Evolutionary conservation across 2,888 invertebrate genomes (phyloP), one percentile per base, ranked within the genome.

Genomic region (Diplolepis rosae): DNA sequence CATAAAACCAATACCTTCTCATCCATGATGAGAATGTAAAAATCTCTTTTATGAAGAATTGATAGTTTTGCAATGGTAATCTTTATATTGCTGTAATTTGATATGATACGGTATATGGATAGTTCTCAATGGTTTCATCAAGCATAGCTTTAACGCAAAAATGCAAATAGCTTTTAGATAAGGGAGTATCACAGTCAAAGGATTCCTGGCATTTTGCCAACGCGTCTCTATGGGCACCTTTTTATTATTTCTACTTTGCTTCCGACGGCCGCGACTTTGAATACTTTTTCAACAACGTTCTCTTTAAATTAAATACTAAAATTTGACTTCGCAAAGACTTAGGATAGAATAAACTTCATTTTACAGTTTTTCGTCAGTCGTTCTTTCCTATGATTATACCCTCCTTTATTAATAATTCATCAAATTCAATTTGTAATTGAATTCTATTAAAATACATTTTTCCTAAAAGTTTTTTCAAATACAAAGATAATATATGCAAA

Each of bases 191-290:
- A 24, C 5, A 51, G 24, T 51, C 51, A 51, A 51, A 6, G 51
- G 51, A 27, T 51, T 28, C 51, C 24, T 51, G 51, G 28, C n/a
- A 28, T 51, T 13, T n/a, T 28, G 51, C 51, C 51, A 51, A 27
- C 24, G 28, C 28, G 6, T n/a, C 28, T 27, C 13, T 28, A 27
- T 13, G 13, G n/a, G 6, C 28, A 28, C 28, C n/a, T 51, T 28
- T 51, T 51, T 51, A 51, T 51, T 51, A 28, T 45, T 39, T 18
- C 27, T 51, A 2, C 51, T 27, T 27, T n/a, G n/a, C 6, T 28
- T 28, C 27, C 51, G n/a, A 11, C 7, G 7, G 7, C 13, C 51
- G n/a, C 51, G 13, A 51, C 51, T 51, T 51, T 28, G 27, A 2
- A 50, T 50, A 51, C 51, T 27, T 28, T 51, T 51, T 51, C 7